Evolutionary conservation across 2,113 vertebrate genomes (phyloP), one percentile per base, ranked within the genome.

Genomic region (Rhynchomys soricoides): DNA sequence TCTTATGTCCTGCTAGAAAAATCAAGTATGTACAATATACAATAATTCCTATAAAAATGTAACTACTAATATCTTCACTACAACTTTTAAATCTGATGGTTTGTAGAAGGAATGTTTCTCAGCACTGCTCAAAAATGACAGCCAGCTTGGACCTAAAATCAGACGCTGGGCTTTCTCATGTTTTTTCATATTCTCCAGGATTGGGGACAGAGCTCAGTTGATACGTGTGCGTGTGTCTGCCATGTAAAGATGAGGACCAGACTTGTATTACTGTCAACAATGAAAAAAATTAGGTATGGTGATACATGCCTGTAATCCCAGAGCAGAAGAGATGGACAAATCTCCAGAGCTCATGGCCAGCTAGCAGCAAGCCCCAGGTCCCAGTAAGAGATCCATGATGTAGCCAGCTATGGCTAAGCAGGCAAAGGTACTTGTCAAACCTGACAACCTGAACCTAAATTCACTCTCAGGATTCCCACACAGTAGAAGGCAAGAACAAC

Each of bases 21-120:
- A 59, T 59, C n/a, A n/a, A 81, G 21, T n/a, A 82, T 24, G 34
- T 12, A 81, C 5, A 81, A 57, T 22, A 82, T 22, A 81, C 10
- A 81, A 82, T 24, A 82, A 11, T 57, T 82, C 52, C 37, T 64
- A 64, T 11, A 64, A 89, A 95, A 92, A 96, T 75, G n/a, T 64
- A 97, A 1, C n/a, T 89, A 75, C 43, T 82, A 88, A 82, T 74
- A 87, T 57, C 89, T 78, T 96, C n/a, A 83, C 55, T 71, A 5
- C 17, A 83, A 97, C 21, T 86, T 94, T 66, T 45, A 94, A 93
- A 93, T 83, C 16, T 95, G 68, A 93, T 74, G 13, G n/a, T 45
- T 83, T 91, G 87, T 31, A 29, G 13, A 90, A 26, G 11, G 4
- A 92, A 86, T 64, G 31, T 43, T 94, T 95, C 59, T 95, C 86